phyloP scores from a whole-genome alignment of 2,888 invertebrate species.

The Archips xylosteana region DNA sequence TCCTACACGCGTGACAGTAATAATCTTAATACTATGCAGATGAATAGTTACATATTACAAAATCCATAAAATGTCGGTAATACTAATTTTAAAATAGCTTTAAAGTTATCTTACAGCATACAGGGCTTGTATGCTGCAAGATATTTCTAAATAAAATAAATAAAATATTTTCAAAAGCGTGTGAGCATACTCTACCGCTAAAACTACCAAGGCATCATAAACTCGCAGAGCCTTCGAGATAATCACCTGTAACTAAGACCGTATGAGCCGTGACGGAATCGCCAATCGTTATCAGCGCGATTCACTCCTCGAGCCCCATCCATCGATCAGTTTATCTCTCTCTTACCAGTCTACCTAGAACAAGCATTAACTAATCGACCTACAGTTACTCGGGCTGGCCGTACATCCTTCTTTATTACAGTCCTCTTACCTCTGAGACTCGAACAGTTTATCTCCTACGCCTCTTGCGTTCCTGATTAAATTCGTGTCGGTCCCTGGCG shows the following conservation, averaged over 20 bases:
- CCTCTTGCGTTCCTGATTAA: conserved; percentile 32
- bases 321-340: neutral
- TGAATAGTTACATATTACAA: too few relatives aligned
- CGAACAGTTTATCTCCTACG: conserved; percentile 22
- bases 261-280: neutral
- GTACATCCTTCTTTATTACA: conserved; percentile 11
- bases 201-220: conserved; percentile 12
- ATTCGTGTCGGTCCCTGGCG: conserved; percentile 22
- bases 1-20: too few relatives aligned
- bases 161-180: neutral
- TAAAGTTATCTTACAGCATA: too few relatives aligned
- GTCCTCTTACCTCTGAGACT: conserved; percentile 10
- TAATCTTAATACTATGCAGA: too few relatives aligned
- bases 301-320: neutral
- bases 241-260: conserved; percentile 15
- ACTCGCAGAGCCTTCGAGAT: neutral
- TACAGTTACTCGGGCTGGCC: neutral
- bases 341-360: neutral
- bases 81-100: too few relatives aligned
- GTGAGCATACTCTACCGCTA: neutral
- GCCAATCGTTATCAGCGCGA: neutral
- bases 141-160: too few relatives aligned
- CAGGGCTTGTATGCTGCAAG: too few relatives aligned
- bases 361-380: neutral
- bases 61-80: too few relatives aligned